Conservation (phyloP, 2,888 invertebrate species). For the Ichneumoninae sp. region DNA sequence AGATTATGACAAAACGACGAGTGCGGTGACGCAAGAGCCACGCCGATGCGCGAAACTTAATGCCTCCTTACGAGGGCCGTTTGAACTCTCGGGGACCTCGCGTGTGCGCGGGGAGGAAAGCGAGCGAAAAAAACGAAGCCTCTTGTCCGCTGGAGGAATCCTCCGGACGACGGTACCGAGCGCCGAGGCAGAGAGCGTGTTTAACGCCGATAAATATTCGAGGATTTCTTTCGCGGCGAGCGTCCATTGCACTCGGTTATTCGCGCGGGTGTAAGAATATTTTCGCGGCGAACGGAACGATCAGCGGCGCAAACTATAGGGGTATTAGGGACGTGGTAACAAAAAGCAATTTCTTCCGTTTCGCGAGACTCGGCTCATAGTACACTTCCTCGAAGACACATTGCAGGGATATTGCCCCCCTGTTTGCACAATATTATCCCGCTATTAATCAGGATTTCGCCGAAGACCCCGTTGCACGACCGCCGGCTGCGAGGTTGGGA, state of each 20-base stretch:
- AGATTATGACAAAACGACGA: constrained; percentile 33
- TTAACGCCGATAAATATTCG: constrained; percentile 60
- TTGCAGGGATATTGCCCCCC: constrained; percentile 72
- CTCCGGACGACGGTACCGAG: constrained; percentile 5
- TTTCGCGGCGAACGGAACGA: constrained; percentile 24
- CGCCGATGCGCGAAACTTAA: constrained; percentile 34
- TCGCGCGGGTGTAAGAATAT: constrained; percentile 56
- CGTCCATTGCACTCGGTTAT: constrained; percentile 29
- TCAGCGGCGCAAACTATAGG: neutral
- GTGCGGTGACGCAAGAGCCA: neutral
- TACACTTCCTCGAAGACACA: constrained; percentile 71
- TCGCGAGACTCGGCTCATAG: constrained; percentile 5
- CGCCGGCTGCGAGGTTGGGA: neutral
- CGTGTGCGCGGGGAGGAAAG: constrained; percentile 19
- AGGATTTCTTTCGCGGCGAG: constrained; percentile 25
- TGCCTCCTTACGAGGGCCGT: constrained; percentile 44
- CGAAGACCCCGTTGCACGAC: constrained; percentile 51
- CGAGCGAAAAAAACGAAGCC: constrained; percentile 6
- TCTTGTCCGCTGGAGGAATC: constrained; percentile 9
- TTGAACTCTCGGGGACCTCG: constrained; percentile 27
- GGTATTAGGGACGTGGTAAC: constrained; percentile 8
- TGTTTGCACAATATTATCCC: constrained; percentile 80
- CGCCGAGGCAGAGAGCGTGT: constrained; percentile 30
- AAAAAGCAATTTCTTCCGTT: constrained; percentile 58
- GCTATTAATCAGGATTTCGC: constrained; percentile 81